Conservation (phyloP, 2,797 vertebrate species). For the Acrossocheilus fasciatus region DNA sequence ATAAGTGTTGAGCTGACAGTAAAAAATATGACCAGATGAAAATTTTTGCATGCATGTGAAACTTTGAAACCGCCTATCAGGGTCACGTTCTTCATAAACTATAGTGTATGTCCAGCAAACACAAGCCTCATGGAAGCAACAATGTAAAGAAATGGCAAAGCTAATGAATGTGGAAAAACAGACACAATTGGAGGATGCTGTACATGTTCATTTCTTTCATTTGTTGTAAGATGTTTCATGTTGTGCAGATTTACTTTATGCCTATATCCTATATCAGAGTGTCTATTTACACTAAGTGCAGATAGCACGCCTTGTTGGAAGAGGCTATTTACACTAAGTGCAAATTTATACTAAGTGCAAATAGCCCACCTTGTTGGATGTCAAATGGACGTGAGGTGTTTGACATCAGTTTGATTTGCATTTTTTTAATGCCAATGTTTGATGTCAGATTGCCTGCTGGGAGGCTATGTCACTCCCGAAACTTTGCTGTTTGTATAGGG, state of each 20-base stretch:
- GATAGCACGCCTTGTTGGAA: background rate
- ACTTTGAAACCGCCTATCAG: background rate
- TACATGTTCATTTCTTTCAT: background rate
- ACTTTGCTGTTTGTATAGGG: too few species aligned
- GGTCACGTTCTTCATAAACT: background rate
- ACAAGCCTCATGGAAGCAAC: background rate
- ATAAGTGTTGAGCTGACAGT: background rate
- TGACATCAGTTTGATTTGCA: background rate
- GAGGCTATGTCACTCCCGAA: too few species aligned
- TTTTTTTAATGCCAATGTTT: too few species aligned
- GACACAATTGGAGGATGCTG: background rate
- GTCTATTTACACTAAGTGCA: background rate
- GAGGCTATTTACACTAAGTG: background rate
- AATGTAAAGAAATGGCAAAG: background rate
- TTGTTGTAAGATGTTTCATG: background rate
- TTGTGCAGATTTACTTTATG: background rate
- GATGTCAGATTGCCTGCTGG: too few species aligned
- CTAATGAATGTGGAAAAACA: background rate
- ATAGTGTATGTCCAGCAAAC: background rate
- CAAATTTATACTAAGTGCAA: background rate
- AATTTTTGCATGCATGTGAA: background rate
- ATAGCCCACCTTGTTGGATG: background rate
- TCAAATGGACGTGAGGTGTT: background rate
- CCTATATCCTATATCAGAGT: background rate
- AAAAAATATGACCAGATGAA: background rate